Conservation (phyloP, 2,888 invertebrate species). For the Synergus japonicus region DNA sequence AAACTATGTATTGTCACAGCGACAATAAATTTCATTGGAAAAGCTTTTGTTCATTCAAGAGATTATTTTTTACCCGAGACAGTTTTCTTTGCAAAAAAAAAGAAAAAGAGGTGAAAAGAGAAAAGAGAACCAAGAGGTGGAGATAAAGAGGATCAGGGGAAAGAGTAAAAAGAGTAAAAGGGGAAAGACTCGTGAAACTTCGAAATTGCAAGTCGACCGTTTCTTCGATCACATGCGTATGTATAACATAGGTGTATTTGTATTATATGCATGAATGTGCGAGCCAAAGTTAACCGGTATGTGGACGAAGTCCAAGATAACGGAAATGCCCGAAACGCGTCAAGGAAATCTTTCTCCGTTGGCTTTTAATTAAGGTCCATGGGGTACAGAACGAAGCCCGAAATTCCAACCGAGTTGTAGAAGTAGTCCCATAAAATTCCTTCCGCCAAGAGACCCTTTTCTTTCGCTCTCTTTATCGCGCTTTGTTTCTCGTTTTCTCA, state of each 20-base stretch:
- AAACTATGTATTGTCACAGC: too few species aligned
- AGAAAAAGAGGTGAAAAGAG: background rate
- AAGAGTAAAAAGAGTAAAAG: conserved; percentile 6
- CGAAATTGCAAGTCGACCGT: conserved; percentile 1
- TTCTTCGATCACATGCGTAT: background rate
- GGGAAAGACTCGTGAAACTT: conserved; percentile 9
- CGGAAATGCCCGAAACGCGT: conserved; percentile 55
- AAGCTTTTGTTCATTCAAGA: too few species aligned
- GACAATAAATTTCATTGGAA: too few species aligned
- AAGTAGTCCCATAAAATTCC: conserved; percentile 35
- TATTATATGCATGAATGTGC: conserved; percentile 10
- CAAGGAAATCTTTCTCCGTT: conserved; percentile 52
- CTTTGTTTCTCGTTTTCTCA: conserved; percentile 26
- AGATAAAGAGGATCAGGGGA: conserved; percentile 43
- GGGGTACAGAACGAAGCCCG: conserved; percentile 16
- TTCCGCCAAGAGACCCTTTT: conserved; percentile 15
- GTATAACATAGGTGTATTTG: conserved; percentile 8
- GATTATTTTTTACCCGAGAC: background rate
- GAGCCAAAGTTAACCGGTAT: conserved; percentile 43
- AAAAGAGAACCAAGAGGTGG: background rate
- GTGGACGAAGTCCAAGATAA: conserved; percentile 51
- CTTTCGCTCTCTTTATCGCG: conserved; percentile 28
- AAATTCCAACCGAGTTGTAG: conserved; percentile 27
- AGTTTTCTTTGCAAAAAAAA: background rate
- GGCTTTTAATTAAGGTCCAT: conserved; percentile 45